Conservation (phyloP, 92 coral and sea anemone genomes). For the Bergia sp. region DNA sequence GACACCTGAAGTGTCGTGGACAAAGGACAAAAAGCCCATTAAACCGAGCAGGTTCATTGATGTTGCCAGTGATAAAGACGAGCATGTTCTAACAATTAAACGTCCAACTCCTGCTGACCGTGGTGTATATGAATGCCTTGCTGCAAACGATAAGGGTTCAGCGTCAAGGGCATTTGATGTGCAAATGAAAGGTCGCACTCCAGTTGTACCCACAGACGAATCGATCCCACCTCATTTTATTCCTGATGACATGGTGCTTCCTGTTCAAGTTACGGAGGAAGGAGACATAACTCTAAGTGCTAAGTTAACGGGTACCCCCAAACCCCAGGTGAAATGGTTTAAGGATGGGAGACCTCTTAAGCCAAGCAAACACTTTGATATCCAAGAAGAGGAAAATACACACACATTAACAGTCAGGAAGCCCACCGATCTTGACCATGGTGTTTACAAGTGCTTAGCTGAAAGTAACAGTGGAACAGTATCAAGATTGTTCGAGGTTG, state of each 20-base stretch:
- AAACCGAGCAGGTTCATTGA: conserved; percentile 71
- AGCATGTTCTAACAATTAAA: conserved; percentile 68
- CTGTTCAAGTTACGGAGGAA: conserved; percentile 46
- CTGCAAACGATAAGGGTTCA: conserved; percentile 73
- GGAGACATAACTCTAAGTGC: conserved; percentile 37
- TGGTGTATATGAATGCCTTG: conserved; percentile 74
- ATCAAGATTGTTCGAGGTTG: conserved; percentile 58
- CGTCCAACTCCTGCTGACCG: conserved; percentile 73
- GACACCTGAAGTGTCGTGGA: conserved; percentile 77
- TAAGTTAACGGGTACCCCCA: conserved; percentile 45
- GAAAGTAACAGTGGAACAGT: conserved; percentile 49
- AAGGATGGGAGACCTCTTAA: conserved; percentile 63
- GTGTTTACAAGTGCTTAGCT: conserved; percentile 57
- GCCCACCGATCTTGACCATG: conserved; percentile 42
- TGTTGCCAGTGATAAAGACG: conserved; percentile 58
- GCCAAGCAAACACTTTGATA: conserved; percentile 37
- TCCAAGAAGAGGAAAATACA: conserved; percentile 14
- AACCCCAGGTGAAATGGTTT: conserved; percentile 55
- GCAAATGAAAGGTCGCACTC: conserved; percentile 56
- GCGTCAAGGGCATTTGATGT: conserved; percentile 66
- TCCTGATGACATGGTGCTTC: conserved; percentile 40
- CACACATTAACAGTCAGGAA: conserved; percentile 3
- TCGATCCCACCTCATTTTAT: conserved; percentile 68
- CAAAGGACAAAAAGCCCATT: conserved; percentile 72
- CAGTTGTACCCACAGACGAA: conserved; percentile 54